Evolutionary conservation across 2,888 invertebrate genomes (phyloP).

Genomic region (Drosophila nigritarsus): DNA sequence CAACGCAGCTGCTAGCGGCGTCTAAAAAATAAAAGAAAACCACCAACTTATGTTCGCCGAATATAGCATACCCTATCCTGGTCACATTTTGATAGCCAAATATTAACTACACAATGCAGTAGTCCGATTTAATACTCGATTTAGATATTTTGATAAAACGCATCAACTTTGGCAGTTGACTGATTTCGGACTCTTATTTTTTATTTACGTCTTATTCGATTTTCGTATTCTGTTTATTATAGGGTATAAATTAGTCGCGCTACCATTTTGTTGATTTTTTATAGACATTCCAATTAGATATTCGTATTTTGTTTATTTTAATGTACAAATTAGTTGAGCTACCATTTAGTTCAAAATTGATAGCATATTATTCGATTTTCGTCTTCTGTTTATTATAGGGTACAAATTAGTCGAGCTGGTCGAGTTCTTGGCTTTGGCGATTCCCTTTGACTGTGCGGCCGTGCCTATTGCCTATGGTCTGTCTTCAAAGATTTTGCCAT

Average conservation of each 20-base stretch:
- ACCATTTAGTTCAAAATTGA: neutral
- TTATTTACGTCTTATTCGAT: neutral
- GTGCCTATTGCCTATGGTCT: slow-evolving; percentile 40
- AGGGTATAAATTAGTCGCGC: no score
- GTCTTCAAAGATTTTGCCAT: slow-evolving; percentile 52
- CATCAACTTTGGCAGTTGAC: neutral
- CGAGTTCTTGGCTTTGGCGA: slow-evolving; percentile 13
- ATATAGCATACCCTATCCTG: neutral
- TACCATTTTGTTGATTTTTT: no score
- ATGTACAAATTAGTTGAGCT: no score
- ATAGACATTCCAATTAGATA: neutral
- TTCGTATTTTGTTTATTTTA: no score
- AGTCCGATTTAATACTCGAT: neutral
- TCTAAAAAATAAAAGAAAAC: neutral
- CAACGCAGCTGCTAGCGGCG: neutral
- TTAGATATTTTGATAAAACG: no score
- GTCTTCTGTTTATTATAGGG: neutral
- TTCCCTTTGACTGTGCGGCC: slow-evolving; percentile 43
- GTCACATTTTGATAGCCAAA: neutral
- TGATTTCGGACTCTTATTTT: neutral
- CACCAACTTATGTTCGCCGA: neutral
- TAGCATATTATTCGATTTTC: neutral
- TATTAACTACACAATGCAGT: no score
- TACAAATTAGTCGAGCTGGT: neutral
- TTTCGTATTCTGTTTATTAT: no score